A percentile compares a stretch with the other conserved stretches of the same genome.
phyloP scores from a whole-genome alignment of 2,888 invertebrate genomes.

The Synanthedon myopaeformis region DNA sequence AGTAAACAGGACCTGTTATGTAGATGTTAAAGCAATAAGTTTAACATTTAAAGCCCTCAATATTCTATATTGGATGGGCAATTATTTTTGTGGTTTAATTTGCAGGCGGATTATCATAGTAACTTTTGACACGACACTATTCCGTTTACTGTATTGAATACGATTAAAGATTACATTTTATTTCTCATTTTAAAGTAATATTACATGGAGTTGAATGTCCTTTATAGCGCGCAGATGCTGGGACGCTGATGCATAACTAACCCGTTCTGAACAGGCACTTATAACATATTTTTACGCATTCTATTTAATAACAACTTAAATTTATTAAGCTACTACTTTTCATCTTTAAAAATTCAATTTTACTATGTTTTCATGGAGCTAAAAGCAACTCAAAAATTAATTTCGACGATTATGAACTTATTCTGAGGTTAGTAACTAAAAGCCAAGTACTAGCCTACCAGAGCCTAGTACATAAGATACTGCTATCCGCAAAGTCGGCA shows the following conservation, averaged over 20 bases:
- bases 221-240: slow-evolving; percentile 1
- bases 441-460: too few relatives aligned
- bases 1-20: slow-evolving; percentile 38
- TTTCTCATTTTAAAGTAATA: slow-evolving; percentile 23
- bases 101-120: slow-evolving; percentile 40
- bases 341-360: too few relatives aligned
- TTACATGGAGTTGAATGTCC: slow-evolving; percentile 15
- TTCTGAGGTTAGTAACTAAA: too few relatives aligned
- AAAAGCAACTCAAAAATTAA: too few relatives aligned
- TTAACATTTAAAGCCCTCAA: slow-evolving; percentile 13
- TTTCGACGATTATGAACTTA: too few relatives aligned
- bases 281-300: not conserved
- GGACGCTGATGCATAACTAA: not conserved
- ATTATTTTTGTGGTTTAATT: slow-evolving; percentile 60
- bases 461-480: too few relatives aligned
- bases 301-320: too few relatives aligned
- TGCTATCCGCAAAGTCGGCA: too few relatives aligned
- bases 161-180: slow-evolving; percentile 14
- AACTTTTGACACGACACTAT: slow-evolving; percentile 23
- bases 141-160: slow-evolving; percentile 5
- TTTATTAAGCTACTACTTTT: too few relatives aligned
- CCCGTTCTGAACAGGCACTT: not conserved
- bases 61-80: slow-evolving; percentile 39
- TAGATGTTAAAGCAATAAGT: slow-evolving; percentile 19
- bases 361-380: too few relatives aligned